phyloP scores from a whole-genome alignment of 1,140 invertebrate species.

The Neodiprion fabricii region DNA sequence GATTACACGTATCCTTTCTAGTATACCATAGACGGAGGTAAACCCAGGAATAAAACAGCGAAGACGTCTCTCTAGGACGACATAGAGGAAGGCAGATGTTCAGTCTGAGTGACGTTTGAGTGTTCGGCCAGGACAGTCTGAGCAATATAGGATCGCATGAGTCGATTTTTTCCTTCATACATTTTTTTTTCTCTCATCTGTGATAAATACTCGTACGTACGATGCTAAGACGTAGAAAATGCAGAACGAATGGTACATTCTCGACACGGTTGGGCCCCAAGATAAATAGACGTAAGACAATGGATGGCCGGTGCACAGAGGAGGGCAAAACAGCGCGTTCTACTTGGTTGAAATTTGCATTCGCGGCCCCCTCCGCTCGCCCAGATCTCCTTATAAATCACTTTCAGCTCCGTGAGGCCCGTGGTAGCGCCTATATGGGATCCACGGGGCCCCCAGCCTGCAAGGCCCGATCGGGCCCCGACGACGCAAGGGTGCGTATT shows the following conservation, averaged over 20 bases:
- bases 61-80: too few species aligned
- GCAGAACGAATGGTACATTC: constrained; percentile 28
- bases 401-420: constrained; percentile 18
- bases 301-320: constrained; percentile 27
- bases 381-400: constrained; percentile 47
- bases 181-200: too few species aligned
- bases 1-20: too few species aligned
- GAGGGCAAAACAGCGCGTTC: constrained; percentile 36
- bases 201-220: too few species aligned
- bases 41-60: too few species aligned
- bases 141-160: too few species aligned
- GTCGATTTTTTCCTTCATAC: too few species aligned
- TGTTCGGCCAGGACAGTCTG: too few species aligned
- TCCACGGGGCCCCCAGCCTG: neutral
- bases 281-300: constrained; percentile 49
- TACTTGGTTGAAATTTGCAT: constrained; percentile 49
- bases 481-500: neutral
- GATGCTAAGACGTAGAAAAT: neutral
- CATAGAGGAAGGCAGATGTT: too few species aligned
- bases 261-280: constrained; percentile 23
- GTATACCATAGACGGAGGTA: too few species aligned
- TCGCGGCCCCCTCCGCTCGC: constrained; percentile 33
- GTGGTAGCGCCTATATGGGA: neutral
- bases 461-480: neutral
- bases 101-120: too few species aligned